These are phyloP conservation scores for Tenthredo notha DNA, from an alignment of 2,888 invertebrate genomes.

Conservation along the genomic window DNA sequence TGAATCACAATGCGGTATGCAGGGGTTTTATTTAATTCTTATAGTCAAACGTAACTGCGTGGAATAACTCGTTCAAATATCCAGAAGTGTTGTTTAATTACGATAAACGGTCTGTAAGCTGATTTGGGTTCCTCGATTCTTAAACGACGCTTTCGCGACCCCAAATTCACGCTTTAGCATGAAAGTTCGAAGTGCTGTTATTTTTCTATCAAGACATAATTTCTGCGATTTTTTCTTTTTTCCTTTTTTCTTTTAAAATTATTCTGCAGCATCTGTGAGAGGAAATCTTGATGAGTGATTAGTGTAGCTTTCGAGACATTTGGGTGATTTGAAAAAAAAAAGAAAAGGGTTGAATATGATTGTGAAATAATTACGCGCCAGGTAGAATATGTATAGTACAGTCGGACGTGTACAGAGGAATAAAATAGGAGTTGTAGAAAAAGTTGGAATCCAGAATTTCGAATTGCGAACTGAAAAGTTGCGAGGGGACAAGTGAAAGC, in stretches of 20 bases:
- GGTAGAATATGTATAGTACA: conserved; percentile 17
- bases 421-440: conserved; percentile 56
- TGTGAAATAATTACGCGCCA: conserved; percentile 56
- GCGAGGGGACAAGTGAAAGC: conserved; percentile 77
- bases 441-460: conserved; percentile 17
- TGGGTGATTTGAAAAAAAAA: neutral
- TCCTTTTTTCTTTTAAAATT: neutral
- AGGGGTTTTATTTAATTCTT: neutral
- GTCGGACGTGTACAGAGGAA: neutral
- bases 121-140: neutral
- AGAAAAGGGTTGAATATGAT: conserved; percentile 39
- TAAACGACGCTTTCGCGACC: neutral
- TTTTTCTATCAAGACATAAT: neutral
- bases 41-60: neutral
- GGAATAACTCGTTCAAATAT: neutral
- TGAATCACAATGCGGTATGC: neutral
- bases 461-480: conserved; percentile 48
- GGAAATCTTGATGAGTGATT: neutral
- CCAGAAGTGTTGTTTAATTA: neutral
- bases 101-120: neutral
- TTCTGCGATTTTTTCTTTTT: neutral
- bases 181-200: neutral
- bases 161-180: neutral
- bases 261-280: neutral
- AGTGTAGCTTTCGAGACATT: neutral